These are phyloP conservation scores for Clarias platycephalus DNA, from an alignment of 2,797 vertebrate species.

Conservation along the genomic window DNA sequence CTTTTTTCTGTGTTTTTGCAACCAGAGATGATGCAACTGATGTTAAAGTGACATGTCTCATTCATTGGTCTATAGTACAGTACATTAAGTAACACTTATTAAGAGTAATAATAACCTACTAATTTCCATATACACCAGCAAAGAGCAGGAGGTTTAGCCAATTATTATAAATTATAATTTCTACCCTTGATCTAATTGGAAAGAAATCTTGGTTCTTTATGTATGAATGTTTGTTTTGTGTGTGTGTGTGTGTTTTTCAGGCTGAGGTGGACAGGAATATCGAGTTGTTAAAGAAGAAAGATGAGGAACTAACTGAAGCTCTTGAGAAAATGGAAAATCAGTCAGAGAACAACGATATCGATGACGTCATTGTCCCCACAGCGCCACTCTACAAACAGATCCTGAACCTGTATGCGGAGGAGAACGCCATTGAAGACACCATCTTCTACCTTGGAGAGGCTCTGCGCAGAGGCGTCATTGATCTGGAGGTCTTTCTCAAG, in stretches of 20 bases:
- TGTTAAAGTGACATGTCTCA: background rate
- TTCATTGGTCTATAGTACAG: background rate
- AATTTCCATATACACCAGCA: background rate
- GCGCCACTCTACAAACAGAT: constrained; percentile 99
- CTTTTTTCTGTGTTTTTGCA: background rate
- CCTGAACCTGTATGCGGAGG: constrained; percentile 95
- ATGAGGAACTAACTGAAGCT: constrained; percentile 94
- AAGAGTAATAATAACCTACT: background rate
- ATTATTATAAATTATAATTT: background rate
- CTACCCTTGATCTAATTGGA: background rate
- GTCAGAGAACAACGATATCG: constrained; percentile 97
- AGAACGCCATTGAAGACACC: constrained; percentile 98
- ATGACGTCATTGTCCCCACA: constrained; percentile 96
- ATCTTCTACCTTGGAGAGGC: constrained; percentile 99
- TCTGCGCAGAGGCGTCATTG: constrained; percentile 91
- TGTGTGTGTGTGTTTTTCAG: constrained; percentile 63
- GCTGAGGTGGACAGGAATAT: constrained; percentile 96
- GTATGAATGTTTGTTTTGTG: background rate
- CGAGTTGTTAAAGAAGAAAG: constrained; percentile 93
- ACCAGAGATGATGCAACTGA: background rate
- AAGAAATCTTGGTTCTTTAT: background rate
- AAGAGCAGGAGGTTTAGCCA: background rate
- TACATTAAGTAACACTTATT: background rate
- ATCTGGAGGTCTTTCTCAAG: constrained; percentile 98
- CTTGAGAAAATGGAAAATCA: constrained; percentile 99